These are phyloP conservation scores for Synanthedon formicaeformis DNA, from an alignment of 2,888 invertebrate genomes.

Conservation along the genomic window DNA sequence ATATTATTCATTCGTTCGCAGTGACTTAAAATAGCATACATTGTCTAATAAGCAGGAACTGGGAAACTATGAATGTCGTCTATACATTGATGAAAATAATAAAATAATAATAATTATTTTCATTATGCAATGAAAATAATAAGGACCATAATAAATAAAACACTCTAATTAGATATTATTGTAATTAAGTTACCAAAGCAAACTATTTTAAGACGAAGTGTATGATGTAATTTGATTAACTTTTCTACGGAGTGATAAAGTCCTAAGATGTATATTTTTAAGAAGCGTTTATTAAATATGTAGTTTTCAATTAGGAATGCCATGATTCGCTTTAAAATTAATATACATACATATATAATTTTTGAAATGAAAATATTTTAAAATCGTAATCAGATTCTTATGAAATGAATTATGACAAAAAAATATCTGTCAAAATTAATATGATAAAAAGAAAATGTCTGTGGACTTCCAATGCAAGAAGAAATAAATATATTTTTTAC, in stretches of 20 bases:
- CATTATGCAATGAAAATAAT: background rate
- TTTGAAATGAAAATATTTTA: constrained; percentile 36
- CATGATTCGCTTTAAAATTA: constrained; percentile 43
- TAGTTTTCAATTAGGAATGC: constrained; percentile 17
- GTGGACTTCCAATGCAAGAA: constrained; percentile 46
- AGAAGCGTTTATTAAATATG: background rate
- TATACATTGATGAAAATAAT: background rate
- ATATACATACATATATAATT: constrained; percentile 39
- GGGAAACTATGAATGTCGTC: no score
- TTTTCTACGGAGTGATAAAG: constrained; percentile 43
- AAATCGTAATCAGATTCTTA: constrained; percentile 29
- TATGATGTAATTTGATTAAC: constrained; percentile 34
- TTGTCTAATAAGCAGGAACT: no score
- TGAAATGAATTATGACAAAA: constrained; percentile 57
- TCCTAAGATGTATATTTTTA: constrained; percentile 16
- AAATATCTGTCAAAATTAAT: constrained; percentile 31
- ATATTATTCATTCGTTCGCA: no score
- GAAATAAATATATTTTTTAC: constrained; percentile 65
- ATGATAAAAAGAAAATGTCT: constrained; percentile 28
- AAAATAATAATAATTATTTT: background rate
- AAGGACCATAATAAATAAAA: constrained; percentile 9
- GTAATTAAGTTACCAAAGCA: constrained; percentile 67
- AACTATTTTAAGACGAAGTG: constrained; percentile 33
- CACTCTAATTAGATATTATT: constrained; percentile 29
- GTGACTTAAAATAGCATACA: no score